phyloP scores from a whole-genome alignment of 2,797 vertebrate species.

The Nannoperca australis region DNA sequence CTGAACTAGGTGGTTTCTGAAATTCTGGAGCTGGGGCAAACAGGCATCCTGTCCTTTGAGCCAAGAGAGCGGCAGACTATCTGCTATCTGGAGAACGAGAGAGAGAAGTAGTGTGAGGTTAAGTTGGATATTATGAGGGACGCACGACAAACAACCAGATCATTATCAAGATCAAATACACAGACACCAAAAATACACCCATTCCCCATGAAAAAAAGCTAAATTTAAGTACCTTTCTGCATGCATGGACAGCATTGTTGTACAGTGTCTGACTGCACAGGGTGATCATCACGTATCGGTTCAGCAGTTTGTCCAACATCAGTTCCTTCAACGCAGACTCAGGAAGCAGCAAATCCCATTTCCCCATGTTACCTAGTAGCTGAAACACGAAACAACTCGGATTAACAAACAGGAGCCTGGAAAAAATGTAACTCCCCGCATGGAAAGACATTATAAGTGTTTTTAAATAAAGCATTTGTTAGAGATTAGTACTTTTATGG shows the following conservation, averaged over 20 bases:
- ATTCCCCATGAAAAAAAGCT: neutral
- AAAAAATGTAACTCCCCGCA: neutral
- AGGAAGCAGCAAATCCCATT: slow-evolving; percentile 90
- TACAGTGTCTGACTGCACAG: slow-evolving; percentile 83
- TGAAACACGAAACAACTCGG: slow-evolving; percentile 61
- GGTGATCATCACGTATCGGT: slow-evolving; percentile 91
- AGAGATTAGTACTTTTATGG: slow-evolving; percentile 88
- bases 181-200: neutral
- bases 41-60: slow-evolving; percentile 79
- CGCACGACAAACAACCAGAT: neutral
- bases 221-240: slow-evolving; percentile 84
- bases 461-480: neutral
- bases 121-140: neutral
- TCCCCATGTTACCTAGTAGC: slow-evolving; percentile 90
- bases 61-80: slow-evolving; percentile 89
- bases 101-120: neutral
- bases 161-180: neutral
- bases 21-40: slow-evolving; percentile 88
- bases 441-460: neutral
- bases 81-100: slow-evolving; percentile 84
- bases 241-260: slow-evolving; percentile 77
- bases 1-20: slow-evolving; percentile 89
- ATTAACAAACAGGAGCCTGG: slow-evolving; percentile 21
- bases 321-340: slow-evolving; percentile 88
- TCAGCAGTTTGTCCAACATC: slow-evolving; percentile 90